Percentiles rank a stretch among this genome's conserved stretches.
Evolutionary conservation across 2,113 vertebrate genomes (phyloP).

Genomic region (Neoarius graeffei): DNA sequence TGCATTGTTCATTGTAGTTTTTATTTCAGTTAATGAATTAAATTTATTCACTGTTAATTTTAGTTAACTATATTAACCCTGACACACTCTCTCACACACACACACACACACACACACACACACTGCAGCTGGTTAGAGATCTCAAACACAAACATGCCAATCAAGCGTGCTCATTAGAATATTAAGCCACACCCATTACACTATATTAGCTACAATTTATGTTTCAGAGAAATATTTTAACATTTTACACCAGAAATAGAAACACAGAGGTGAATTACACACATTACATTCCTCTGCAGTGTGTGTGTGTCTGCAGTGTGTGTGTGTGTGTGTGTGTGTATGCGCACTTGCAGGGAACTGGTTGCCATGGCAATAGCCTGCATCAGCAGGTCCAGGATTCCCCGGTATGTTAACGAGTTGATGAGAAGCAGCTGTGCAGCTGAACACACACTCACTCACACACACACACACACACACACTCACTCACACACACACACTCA

Average conservation of each 20-base stretch:
- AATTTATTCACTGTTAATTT: too few relatives aligned
- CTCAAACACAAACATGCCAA: neutral
- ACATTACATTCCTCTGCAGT: conserved; percentile 35
- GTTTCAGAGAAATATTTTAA: neutral
- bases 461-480: conserved; percentile 9
- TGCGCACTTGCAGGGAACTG: neutral
- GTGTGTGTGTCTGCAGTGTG: too few relatives aligned
- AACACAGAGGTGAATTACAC: neutral
- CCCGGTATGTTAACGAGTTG: conserved; percentile 51
- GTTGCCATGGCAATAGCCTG: conserved; percentile 44
- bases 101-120: too few relatives aligned
- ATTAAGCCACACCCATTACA: neutral
- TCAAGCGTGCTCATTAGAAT: neutral
- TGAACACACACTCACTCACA: conserved; percentile 22
- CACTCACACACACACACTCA: conserved; percentile 20
- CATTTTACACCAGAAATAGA: neutral
- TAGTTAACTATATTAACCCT: too few relatives aligned
- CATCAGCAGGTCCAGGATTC: conserved; percentile 48
- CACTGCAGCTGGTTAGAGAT: neutral
- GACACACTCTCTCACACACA: too few relatives aligned
- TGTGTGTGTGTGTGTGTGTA: conserved; percentile 27
- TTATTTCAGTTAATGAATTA: too few relatives aligned
- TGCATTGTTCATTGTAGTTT: too few relatives aligned
- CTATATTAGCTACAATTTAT: neutral
- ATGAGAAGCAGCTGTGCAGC: conserved; percentile 53